Conservation (phyloP, 92 coral and sea anemone species). For the Zoanthus sociatus region DNA sequence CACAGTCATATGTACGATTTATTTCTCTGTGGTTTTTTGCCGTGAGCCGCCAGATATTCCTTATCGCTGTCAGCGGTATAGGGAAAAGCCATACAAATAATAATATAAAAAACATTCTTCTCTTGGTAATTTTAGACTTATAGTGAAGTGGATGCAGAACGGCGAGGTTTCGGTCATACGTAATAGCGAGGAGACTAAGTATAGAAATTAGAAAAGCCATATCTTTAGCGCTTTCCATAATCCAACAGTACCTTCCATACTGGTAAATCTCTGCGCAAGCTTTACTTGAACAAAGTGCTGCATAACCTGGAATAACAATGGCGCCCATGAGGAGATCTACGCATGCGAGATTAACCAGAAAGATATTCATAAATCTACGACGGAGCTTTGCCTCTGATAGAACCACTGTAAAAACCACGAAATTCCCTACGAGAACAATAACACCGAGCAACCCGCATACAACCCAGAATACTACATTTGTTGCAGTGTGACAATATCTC, state of each 20-base stretch:
- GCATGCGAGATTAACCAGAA: constrained; percentile 10
- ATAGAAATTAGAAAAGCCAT: background rate
- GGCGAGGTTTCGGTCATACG: constrained; percentile 31
- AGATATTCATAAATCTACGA: constrained; percentile 16
- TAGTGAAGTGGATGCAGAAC: constrained; percentile 27
- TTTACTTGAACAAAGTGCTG: constrained; percentile 21
- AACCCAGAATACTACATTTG: constrained; percentile 4
- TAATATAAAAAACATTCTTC: background rate
- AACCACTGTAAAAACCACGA: background rate
- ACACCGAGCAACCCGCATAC: constrained; percentile 15
- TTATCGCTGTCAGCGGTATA: constrained; percentile 31
- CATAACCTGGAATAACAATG: constrained; percentile 36
- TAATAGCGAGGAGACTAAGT: constrained; percentile 13
- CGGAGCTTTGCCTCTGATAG: constrained; percentile 14
- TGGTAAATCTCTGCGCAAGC: background rate
- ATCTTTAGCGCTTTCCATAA: constrained; percentile 10
- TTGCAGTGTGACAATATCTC: background rate
- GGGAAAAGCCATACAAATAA: constrained; percentile 1
- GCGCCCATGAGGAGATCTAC: constrained; percentile 28
- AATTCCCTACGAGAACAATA: constrained; percentile 14
- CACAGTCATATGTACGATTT: constrained; percentile 27
- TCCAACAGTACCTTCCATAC: constrained; percentile 7
- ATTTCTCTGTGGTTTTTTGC: background rate
- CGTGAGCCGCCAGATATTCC: constrained; percentile 29
- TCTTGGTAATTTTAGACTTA: constrained; percentile 7